Conservation (phyloP, 2,797 vertebrate genomes). For the Sus cebifrons region DNA sequence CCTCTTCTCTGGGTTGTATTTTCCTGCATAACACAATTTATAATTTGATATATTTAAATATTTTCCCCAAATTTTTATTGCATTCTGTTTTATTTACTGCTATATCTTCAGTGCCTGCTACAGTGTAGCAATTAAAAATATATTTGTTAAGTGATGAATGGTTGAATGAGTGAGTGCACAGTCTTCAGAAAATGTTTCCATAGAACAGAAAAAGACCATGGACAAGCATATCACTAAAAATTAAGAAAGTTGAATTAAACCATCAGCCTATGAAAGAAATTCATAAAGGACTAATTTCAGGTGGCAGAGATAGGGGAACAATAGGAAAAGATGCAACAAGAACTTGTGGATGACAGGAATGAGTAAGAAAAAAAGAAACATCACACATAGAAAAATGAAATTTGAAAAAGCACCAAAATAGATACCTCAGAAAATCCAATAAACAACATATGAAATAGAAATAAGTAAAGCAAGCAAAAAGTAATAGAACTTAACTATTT, state of each 20-base stretch:
- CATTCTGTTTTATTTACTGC: background rate
- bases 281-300: background rate
- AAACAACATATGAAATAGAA: background rate
- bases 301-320: background rate
- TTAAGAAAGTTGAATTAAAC: background rate
- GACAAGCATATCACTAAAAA: background rate
- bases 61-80: background rate
- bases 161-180: background rate
- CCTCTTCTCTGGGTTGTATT: background rate
- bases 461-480: background rate
- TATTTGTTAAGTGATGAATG: background rate
- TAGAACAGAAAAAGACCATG: background rate
- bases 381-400: background rate
- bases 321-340: background rate
- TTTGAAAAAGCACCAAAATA: background rate
- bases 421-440: background rate
- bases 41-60: background rate
- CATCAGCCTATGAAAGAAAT: background rate
- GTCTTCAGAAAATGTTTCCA: background rate
- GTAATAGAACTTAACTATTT: background rate
- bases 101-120: background rate
- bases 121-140: background rate
- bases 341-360: background rate
- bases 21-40: background rate
- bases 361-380: background rate